Base-by-base conservation (phyloP, 2,888 invertebrate species). In the Apoda limacodes region DNA sequence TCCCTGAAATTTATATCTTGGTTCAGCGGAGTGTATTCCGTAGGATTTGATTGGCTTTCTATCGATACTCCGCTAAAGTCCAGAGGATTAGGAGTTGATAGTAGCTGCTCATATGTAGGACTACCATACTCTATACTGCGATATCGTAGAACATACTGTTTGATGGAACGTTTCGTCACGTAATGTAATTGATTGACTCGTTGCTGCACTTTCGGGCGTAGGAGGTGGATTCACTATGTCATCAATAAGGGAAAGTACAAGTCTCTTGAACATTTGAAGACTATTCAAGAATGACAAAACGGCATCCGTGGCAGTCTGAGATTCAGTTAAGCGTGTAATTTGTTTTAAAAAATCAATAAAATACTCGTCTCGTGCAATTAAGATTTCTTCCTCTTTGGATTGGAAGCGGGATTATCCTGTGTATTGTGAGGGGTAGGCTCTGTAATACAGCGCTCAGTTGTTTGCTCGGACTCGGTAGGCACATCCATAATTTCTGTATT, bases 211-310 rank as follows among this genome's bases (percentile, higher is more conserved):
- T n/a, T n/a, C n/a, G n/a, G n/a, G n/a, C n/a, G n/a, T n/a, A n/a
- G n/a, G n/a, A n/a, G n/a, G n/a, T n/a, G n/a, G n/a, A n/a, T n/a
- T n/a, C 17, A 17, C 39, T 43, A 36, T 36, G 11, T 36, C 28
- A 12, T 32, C 32, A 13, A 36, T 36, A 10, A 36, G 23, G 3
- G 21, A 13, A 28, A 52, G 30, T 9, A 50, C 54, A 33, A 45
- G 31, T 30, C 54, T 36, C 27, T 54, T 54, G 22, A 52, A 54
- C 13, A 33, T 33, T 19, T 51, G 52, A 1, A 54, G 47, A 26
- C 54, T 52, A 23, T 46, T 45, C 4, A 54, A 34, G 22, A 41
- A 36, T 6, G 35, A 32, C 22, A 32, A 23, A 9, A 37, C 30
- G 5, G 37, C 27, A 24, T 37, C 33, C 13, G 25, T 29, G 9